Evolutionary conservation across 1,140 invertebrate genomes (phyloP).

Genomic region (Ceratina japonica): DNA sequence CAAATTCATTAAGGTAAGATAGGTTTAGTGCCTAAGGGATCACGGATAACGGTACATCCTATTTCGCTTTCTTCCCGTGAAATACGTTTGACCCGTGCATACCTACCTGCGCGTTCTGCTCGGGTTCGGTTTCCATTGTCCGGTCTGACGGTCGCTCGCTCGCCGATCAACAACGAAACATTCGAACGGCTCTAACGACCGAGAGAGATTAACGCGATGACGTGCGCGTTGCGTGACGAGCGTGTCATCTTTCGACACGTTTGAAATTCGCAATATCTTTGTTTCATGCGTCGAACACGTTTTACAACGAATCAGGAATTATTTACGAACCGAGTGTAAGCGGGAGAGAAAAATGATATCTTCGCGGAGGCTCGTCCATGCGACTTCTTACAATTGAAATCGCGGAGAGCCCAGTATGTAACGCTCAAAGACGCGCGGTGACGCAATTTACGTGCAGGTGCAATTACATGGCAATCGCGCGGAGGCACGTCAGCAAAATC

Average conservation of each 20-base stretch:
- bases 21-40: not conserved
- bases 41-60: not conserved
- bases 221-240: not conserved
- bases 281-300: not conserved
- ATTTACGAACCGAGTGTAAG: not conserved
- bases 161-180: constrained; percentile 3
- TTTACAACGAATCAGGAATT: too few relatives aligned
- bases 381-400: not conserved
- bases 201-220: constrained; percentile 5
- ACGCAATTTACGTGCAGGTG: constrained; percentile 54
- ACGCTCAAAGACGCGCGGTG: constrained; percentile 22
- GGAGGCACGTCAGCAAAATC: constrained; percentile 58
- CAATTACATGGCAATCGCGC: constrained; percentile 43
- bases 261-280: not conserved
- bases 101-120: constrained; percentile 3
- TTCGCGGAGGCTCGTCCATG: not conserved
- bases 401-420: not conserved
- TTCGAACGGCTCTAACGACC: not conserved
- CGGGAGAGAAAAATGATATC: not conserved
- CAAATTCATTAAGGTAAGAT: constrained; percentile 23
- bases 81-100: not conserved
- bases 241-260: constrained; percentile 3
- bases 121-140: constrained; percentile 16
- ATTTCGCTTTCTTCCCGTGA: not conserved
- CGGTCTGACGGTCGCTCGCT: not conserved